Evolutionary conservation across 37 sponge, comb jelly and placozoan species (phyloP), one percentile per base, ranked within the genome.

Genomic region (Geodia barretti): DNA sequence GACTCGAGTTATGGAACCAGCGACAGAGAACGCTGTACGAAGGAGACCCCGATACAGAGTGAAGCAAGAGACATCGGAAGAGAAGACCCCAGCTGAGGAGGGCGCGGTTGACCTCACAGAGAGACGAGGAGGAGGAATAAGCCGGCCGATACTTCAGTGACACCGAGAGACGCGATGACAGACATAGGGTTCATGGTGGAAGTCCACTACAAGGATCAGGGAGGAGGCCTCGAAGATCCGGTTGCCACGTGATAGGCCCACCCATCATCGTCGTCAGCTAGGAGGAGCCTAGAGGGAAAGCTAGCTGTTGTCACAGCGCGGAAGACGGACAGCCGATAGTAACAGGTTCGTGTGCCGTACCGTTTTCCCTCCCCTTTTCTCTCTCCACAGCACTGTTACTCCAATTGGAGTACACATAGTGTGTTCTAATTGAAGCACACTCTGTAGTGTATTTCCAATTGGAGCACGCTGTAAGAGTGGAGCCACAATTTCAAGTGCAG

Each of bases 11-110:
- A 37, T 60, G 61, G n/a, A 77, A 1, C 86, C 86, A 3, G 78
- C 61, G 14, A 34, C 39, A 8, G 86, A 85, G 34, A 79, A 85
- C 78, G 34, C 72, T 85, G 23, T 85, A 85, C 29, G 86, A 85
- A 32, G 86, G 86, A 20, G 86, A 85, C 43, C 60, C 77, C 14
- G 86, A 85, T 8, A 39, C 66, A 60, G 14, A 47, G 7, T 47
- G 54, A 47, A 47, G 14, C 54, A 14, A 47, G 14, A n/a, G n/a
- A n/a, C n/a, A n/a, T n/a, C n/a, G n/a, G n/a, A n/a, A n/a, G n/a
- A n/a, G n/a, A 14, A 47, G 14, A 47, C 54, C 11, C 7, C 7
- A 47, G 11, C 54, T 7, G 54, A 47, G 54, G 14, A 47, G 11
- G 54, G 14, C 7, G 54, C 11, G 14, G 14, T 7, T 7, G 14